A percentile compares a stretch with the other conserved stretches of the same genome.
Evolutionary conservation across 2,113 vertebrate species (phyloP).

Genomic region (Anguilla japonica): DNA sequence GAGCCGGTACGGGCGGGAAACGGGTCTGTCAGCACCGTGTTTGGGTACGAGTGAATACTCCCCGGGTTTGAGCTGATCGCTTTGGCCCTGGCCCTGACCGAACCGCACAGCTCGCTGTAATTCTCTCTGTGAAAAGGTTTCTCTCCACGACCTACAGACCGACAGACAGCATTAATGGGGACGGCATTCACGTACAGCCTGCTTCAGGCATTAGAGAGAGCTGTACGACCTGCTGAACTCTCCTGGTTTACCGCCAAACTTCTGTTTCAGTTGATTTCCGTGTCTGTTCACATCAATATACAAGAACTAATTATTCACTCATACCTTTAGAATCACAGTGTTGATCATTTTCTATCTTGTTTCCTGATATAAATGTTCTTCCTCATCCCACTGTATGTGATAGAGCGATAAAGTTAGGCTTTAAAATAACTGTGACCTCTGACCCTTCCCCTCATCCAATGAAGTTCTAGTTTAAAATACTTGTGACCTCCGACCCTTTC

Average conservation of each 20-base stretch:
- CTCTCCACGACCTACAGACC: not conserved
- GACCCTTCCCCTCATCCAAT: not conserved
- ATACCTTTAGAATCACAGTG: too few relatives aligned
- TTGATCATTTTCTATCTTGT: too few relatives aligned
- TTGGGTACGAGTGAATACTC: not conserved
- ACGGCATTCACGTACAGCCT: too few relatives aligned
- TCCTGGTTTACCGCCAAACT: not conserved
- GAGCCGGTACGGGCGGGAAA: not conserved
- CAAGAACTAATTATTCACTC: too few relatives aligned
- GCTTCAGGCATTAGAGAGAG: too few relatives aligned
- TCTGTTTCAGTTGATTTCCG: too few relatives aligned
- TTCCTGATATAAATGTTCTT: too few relatives aligned
- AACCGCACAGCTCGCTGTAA: not conserved
- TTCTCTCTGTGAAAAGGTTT: not conserved
- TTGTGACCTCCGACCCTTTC: not conserved
- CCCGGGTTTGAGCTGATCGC: not conserved
- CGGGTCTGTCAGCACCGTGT: too few relatives aligned
- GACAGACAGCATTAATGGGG: not conserved
- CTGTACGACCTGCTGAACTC: too few relatives aligned
- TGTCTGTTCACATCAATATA: too few relatives aligned
- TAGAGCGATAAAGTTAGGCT: not conserved
- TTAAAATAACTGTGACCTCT: conserved; percentile 10
- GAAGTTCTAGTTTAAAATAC: not conserved
- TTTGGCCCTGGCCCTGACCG: not conserved
- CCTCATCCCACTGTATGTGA: not conserved